A percentile compares a stretch with the other conserved stretches of the same genome.
phyloP scores from a whole-genome alignment of 2,797 vertebrate species.

The Galago senegalensis region DNA sequence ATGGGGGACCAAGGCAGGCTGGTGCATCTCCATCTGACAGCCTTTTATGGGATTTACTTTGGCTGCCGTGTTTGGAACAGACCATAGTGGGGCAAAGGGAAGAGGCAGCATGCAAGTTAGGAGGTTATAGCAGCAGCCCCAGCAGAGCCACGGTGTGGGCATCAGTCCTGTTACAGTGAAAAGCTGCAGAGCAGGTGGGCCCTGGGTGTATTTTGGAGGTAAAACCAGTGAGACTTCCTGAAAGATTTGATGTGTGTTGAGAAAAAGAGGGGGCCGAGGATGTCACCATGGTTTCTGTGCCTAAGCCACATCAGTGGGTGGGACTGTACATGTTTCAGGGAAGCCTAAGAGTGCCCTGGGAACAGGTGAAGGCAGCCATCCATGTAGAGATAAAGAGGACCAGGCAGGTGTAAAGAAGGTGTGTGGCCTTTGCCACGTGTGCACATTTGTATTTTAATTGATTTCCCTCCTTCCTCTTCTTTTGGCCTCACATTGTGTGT shows the following conservation, averaged over 20 bases:
- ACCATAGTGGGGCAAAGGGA: neutral
- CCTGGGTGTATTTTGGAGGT: neutral
- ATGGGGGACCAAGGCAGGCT: neutral
- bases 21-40: neutral
- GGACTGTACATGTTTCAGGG: neutral
- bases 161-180: too few species aligned
- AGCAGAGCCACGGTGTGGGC: neutral
- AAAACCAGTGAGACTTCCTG: neutral
- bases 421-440: neutral
- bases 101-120: too few species aligned
- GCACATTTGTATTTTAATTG: neutral
- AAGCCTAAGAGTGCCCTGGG: neutral
- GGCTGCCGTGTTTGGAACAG: neutral
- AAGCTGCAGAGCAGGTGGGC: too few species aligned
- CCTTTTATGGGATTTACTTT: neutral
- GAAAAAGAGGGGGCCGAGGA: neutral
- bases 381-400: fast-evolving
- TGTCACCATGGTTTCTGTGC: neutral
- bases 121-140: fast-evolving
- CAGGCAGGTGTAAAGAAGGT: neutral
- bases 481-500: neutral
- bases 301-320: neutral
- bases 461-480: neutral
- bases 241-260: neutral
- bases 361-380: neutral